Base-by-base conservation (phyloP, 2,797 vertebrate genomes). In the Pelochelys cantorii region DNA sequence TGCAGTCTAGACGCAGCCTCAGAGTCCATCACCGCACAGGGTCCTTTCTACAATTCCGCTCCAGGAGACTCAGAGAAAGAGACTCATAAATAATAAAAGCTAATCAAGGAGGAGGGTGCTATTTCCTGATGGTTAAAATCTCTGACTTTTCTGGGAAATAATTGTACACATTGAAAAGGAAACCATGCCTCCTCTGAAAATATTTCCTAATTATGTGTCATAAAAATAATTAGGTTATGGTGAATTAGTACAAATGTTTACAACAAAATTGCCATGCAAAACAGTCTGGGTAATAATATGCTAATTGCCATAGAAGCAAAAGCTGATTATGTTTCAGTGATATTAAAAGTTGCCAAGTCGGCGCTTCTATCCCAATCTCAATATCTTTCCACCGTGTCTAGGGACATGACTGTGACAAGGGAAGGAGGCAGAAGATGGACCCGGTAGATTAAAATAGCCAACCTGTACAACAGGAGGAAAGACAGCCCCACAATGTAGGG, bases 211-310 rank as follows among this genome's bases (percentile, higher is more conserved):
- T 98, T 98, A 98, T 97, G 97, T 98, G 97, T 98, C 98, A 98
- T 98, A 98, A 98, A 97, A 98, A 98, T 98, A 98, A 98, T 98
- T 98, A 98, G 97, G 98, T 98, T 98, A 98, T 97, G 97, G 97
- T 95, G 98, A 98, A 98, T 98, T 98, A 98, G 97, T 98, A 98
- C 98, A 98, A 98, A 98, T 98, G 98, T 98, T 98, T 98, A 98
- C 98, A 98, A 97, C 97, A 97, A 98, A 98, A 98, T 98, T 98
- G 98, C 98, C 97, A 97, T 98, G 98, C 98, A 98, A 97, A 98
- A 98, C 98, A 98, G 98, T 98, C 97, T 97, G 97, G 96, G 97
- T 98, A 98, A 98, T 98, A 98, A 98, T 98, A 98, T 98, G 98
- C 98, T 98, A 98, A 98, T 98, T 98, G 98, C 98, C 96, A 96